Evolutionary conservation across 2,797 vertebrate genomes (phyloP).

Genomic region (Phoebastria nigripes): DNA sequence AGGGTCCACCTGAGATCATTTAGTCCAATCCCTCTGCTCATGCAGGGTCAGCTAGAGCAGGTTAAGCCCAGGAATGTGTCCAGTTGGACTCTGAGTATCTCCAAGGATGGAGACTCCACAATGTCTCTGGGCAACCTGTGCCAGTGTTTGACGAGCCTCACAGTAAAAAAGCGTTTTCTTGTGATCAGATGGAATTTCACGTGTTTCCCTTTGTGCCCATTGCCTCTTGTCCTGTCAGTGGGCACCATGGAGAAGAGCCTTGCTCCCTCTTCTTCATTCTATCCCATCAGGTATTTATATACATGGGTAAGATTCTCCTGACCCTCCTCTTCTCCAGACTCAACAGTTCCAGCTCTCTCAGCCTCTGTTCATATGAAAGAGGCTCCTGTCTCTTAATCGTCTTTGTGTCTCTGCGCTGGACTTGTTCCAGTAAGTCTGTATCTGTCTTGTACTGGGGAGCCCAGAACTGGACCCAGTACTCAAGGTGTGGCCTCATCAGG

Average conservation of each 20-base stretch:
- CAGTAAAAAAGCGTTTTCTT: background rate
- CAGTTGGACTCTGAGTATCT: background rate
- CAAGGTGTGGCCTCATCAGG: background rate
- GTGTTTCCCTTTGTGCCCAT: background rate
- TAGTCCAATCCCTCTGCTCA: background rate
- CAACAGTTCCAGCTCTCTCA: background rate
- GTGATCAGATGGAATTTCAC: background rate
- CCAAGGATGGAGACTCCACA: background rate
- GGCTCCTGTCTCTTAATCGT: background rate
- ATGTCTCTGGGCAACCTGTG: background rate
- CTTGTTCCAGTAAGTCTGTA: background rate
- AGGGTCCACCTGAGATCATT: background rate
- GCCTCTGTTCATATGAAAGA: background rate
- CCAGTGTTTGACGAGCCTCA: background rate
- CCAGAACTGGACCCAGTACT: background rate
- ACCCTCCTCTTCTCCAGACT: background rate
- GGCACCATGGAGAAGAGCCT: fast-evolving
- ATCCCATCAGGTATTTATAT: background rate
- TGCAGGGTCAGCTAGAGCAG: background rate
- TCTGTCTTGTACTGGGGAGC: background rate
- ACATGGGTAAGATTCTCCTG: background rate
- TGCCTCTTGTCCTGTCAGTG: background rate
- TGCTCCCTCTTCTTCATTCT: background rate
- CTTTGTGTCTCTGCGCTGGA: background rate
- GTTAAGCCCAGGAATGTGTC: background rate